Base-by-base conservation (phyloP, 2,113 vertebrate species). In the Xyrauchen texanus region DNA sequence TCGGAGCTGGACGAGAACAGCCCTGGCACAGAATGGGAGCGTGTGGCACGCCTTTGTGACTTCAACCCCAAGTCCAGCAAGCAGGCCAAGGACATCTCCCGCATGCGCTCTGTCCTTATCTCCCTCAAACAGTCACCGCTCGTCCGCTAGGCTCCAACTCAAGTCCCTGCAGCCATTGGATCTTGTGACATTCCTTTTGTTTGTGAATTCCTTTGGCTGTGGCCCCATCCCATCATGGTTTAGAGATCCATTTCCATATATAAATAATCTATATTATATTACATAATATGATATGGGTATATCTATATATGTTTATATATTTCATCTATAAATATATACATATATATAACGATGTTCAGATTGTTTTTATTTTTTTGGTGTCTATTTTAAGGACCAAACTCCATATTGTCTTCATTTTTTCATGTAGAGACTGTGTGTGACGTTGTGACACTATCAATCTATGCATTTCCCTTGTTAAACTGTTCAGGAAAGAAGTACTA, bases 51-150 rank as follows among this genome's bases (percentile, higher is more conserved):
- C 68, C 96, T 99, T 81, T 99, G 98, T 88, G 98, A 99, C 93
- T 98, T 99, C 93, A 99, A 98, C 91, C 96, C 96, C 88, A 99
- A 99, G 93, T 97, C 96, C 88, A 98, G 94, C 94, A 99, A 99
- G 93, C 96, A 98, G 93, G 93, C 96, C 83, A 99, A 98, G 92
- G 98, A 99, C 0, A 96, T 98, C 83, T 99, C 97, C 82, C 96
- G 97, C 91, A 98, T 99, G 97, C 96, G 97, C 74, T 98, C 97
- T 0, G 96, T 99, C 82, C 95, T 99, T 90, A 97, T 98, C 90
- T 98, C 98, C n/a, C 95, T 99, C 84, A 98, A 98, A 94, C 96
- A 98, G 92, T 88, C 94, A 78, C 96, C 96, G 0, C 91, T 98
- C 62, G 95, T 97, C 87, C 96, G 94, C 90, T 98, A 94, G 94